phyloP scores from a whole-genome alignment of 37 sponge, comb jelly and placozoan genomes.

The Haliclona indistincta region DNA sequence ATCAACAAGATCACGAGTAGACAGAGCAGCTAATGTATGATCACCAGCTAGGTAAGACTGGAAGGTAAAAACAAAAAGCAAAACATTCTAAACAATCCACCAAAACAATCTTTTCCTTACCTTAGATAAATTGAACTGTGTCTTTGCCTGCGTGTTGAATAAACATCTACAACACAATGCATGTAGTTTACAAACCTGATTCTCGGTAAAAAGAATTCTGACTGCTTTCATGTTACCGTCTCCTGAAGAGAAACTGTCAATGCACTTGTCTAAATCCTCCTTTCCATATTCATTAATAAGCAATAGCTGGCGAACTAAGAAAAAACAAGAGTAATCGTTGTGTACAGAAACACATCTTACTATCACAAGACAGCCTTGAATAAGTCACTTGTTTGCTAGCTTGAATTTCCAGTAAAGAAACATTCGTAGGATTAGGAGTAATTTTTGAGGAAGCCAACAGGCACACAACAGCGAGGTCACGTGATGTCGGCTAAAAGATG shows the following conservation, averaged over 20 bases:
- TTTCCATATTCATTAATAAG: background rate
- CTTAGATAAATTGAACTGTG: background rate
- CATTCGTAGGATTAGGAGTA: too few species aligned
- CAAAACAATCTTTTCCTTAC: background rate
- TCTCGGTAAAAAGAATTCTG: constrained; percentile 19
- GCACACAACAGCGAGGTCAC: too few species aligned
- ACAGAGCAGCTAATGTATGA: background rate
- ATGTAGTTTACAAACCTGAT: constrained; percentile 5
- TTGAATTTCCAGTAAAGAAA: too few species aligned
- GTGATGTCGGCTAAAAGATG: too few species aligned
- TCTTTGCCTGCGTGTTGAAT: background rate
- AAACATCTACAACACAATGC: background rate
- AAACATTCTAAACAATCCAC: background rate
- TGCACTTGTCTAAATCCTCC: background rate
- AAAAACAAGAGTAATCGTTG: too few species aligned
- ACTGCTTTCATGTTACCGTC: constrained; percentile 19
- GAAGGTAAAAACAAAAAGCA: background rate
- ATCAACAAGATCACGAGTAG: background rate
- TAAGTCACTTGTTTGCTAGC: background rate
- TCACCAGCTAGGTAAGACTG: constrained; percentile 34
- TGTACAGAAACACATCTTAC: too few species aligned
- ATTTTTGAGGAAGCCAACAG: too few species aligned
- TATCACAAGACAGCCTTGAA: too few species aligned
- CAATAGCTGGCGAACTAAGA: too few species aligned
- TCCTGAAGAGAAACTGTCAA: background rate